Evolutionary conservation across 2,113 vertebrate genomes (phyloP), one percentile per base, ranked within the genome.

Genomic region (Formicarius rufipectus): DNA sequence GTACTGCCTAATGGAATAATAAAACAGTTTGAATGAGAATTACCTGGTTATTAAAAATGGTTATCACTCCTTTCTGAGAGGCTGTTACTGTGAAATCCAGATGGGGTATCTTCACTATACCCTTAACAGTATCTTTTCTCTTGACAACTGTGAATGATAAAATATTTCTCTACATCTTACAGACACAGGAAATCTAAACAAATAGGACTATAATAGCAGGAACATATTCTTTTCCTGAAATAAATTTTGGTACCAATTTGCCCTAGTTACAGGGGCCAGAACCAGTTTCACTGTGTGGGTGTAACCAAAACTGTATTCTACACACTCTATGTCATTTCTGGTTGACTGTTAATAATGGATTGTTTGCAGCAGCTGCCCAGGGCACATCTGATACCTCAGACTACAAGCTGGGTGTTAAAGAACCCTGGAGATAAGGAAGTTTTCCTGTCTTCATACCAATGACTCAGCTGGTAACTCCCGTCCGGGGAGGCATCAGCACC

Each of bases 21-120:
- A 33, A 63, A 83, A 73, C 24, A 25, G 6, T 21, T 58, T 95
- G 42, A 35, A 67, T 92, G 62, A 78, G 53, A 87, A 89, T 96
- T 98, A 98, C 98, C 97, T 98, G 90, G 72, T 90, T 97, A n/a
- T 92, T 97, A 87, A 98, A 98, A 88, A 98, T 24, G 21, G 97
- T 97, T 80, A 98, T 44, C 35, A 91, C 64, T 95, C 98, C 98
- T 95, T 92, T 98, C 80, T 98, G 96, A 95, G 98, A 98, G n/a
- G 96, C 97, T 78, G 96, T 94, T 95, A 98, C 23, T 62, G 94
- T 88, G 87, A 97, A 93, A 97, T 98, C 92, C 91, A 97, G 22
- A 27, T 97, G 89, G 25, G 98, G 95, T 35, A 98, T 75, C 69
- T 97, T 98, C 84, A 98, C 96, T 20, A 98, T 92, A 62, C 92